A percentile compares a stretch with the other conserved stretches of the same genome.
Evolutionary conservation across 2,113 vertebrate species (phyloP).

Genomic region (Stegostoma tigrinum): DNA sequence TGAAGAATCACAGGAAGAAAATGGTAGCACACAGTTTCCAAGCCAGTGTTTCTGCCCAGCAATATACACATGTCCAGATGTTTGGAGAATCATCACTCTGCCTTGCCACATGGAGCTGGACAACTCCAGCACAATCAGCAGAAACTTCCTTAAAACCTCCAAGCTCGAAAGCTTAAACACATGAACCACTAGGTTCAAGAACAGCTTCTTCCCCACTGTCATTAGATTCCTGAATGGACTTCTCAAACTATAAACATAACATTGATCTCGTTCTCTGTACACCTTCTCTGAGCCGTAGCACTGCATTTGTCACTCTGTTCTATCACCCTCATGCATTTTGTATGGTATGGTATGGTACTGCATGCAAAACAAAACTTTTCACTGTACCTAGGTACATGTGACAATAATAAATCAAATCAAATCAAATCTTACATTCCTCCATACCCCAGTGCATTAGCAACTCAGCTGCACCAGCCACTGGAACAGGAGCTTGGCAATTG

Average conservation of each 20-base stretch:
- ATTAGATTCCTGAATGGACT: too few relatives aligned
- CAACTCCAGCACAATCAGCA: background rate
- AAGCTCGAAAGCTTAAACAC: too few relatives aligned
- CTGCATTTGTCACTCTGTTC: too few relatives aligned
- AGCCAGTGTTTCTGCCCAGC: background rate
- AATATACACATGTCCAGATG: background rate
- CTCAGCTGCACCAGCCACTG: background rate
- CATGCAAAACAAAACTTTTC: too few relatives aligned
- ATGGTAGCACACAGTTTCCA: background rate
- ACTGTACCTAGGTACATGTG: too few relatives aligned
- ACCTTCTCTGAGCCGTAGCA: too few relatives aligned
- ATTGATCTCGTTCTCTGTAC: too few relatives aligned
- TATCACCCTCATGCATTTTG: too few relatives aligned
- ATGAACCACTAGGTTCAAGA: too few relatives aligned
- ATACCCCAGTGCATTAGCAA: background rate
- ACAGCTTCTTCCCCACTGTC: too few relatives aligned
- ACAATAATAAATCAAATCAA: background rate
- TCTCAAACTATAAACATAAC: too few relatives aligned
- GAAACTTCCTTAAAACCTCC: background rate
- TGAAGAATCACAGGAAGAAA: background rate
- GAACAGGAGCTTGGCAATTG: background rate
- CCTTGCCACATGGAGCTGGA: background rate
- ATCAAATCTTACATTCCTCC: background rate
- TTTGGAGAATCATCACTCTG: background rate
- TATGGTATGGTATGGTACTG: too few relatives aligned